Percentiles rank a stretch among this genome's conserved stretches.
These are phyloP conservation scores for Petrolisthes manimaculis DNA, from an alignment of 2,888 invertebrate species.

Conservation along the genomic window DNA sequence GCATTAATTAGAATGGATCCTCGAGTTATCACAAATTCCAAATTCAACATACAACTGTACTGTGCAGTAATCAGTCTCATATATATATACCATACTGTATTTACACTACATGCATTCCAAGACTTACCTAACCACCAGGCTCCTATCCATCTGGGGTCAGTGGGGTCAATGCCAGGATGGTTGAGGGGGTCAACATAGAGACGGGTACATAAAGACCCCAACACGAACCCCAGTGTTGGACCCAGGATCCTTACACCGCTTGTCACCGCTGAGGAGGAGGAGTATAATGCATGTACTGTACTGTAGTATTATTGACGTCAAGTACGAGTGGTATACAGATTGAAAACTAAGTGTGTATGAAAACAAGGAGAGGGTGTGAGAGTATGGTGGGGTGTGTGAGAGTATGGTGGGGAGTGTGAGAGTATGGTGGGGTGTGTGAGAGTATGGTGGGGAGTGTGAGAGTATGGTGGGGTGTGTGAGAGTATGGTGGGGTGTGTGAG, in stretches of 20 bases:
- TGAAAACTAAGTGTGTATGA: too few species aligned
- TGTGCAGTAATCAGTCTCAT: neutral
- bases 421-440: too few species aligned
- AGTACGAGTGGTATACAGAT: neutral
- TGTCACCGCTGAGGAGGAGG: conserved; percentile 80
- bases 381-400: neutral
- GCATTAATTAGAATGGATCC: neutral
- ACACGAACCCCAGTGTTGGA: conserved; percentile 89
- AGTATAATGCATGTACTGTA: neutral
- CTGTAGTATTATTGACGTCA: neutral
- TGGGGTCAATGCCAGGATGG: conserved; percentile 81
- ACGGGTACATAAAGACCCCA: conserved; percentile 89
- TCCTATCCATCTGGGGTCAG: conserved; percentile 92
- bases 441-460: neutral
- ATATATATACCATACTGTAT: neutral
- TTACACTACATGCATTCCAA: neutral
- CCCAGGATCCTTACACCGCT: conserved; percentile 92
- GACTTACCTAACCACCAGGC: conserved; percentile 93
- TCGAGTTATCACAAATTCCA: neutral
- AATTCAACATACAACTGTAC: neutral
- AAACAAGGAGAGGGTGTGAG: neutral
- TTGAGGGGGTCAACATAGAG: conserved; percentile 85
- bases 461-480: too few species aligned
- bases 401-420: too few species aligned
- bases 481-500: too few species aligned